Percentiles rank a stretch among this genome's conserved stretches.
These are phyloP conservation scores for Dysidea cf. avara DNA, from an alignment of 37 sponge, comb jelly and placozoan genomes.

Conservation along the genomic window DNA sequence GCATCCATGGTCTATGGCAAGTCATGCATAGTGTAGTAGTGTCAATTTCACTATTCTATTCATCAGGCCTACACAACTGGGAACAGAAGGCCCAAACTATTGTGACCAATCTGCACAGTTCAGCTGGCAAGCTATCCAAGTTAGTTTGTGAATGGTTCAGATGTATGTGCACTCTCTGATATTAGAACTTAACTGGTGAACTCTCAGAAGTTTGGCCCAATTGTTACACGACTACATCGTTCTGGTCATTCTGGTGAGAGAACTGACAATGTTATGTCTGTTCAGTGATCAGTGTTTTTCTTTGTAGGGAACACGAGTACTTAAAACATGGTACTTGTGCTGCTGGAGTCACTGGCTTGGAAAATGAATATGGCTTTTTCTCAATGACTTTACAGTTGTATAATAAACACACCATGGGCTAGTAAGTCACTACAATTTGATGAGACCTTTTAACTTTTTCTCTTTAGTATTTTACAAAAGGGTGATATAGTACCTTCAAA, in stretches of 20 bases:
- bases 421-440: neutral
- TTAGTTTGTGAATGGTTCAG: neutral
- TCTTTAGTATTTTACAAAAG: neutral
- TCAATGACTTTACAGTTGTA: slow-evolving; percentile 18
- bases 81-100: slow-evolving; percentile 32
- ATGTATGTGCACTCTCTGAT: neutral
- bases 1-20: slow-evolving; percentile 62
- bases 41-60: neutral
- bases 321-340: slow-evolving; percentile 64
- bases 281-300: neutral
- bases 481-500: slow-evolving; percentile 1
- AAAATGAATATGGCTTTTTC: slow-evolving; percentile 45
- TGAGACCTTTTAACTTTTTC: neutral
- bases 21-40: neutral
- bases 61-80: slow-evolving; percentile 33
- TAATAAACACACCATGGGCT: slow-evolving; percentile 24
- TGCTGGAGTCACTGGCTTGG: neutral
- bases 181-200: slow-evolving; percentile 25
- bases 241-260: slow-evolving; percentile 40
- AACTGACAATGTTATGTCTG: neutral
- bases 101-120: slow-evolving; percentile 28
- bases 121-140: slow-evolving; percentile 5
- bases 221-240: neutral
- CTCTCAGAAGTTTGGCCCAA: slow-evolving; percentile 39
- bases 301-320: slow-evolving; percentile 55